These are phyloP conservation scores for Zosterops pallidus DNA, from an alignment of 2,113 vertebrate species.

Conservation along the genomic window DNA sequence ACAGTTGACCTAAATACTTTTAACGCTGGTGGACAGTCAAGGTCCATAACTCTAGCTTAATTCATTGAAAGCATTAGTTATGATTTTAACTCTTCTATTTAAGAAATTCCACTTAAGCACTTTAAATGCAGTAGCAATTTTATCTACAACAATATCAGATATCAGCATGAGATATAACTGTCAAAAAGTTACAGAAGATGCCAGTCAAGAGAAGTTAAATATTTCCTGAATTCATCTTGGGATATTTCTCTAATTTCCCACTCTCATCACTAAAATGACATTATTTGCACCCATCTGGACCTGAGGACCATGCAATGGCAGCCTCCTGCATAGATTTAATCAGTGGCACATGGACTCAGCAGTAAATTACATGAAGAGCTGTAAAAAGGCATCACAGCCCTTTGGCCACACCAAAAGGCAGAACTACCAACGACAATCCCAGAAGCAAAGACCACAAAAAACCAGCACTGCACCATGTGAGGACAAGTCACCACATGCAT, in stretches of 20 bases:
- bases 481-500: not conserved
- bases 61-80: not conserved
- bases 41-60: not conserved
- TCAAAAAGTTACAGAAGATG: not conserved
- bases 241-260: not conserved
- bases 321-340: not conserved
- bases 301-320: not conserved
- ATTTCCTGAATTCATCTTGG: not conserved
- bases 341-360: not conserved
- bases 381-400: not conserved
- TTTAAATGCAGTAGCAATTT: not conserved
- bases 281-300: not conserved
- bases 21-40: not conserved
- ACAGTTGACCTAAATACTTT: slow-evolving; percentile 17
- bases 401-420: not conserved
- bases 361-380: not conserved
- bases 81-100: not conserved
- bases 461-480: not conserved
- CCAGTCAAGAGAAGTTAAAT: not conserved
- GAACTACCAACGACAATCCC: not conserved
- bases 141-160: not conserved
- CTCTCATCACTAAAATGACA: not conserved
- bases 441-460: not conserved
- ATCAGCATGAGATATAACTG: not conserved
- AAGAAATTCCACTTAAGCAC: not conserved